These are phyloP conservation scores for Carposina sasakii DNA, from an alignment of 1,140 invertebrate genomes.

Conservation along the genomic window DNA sequence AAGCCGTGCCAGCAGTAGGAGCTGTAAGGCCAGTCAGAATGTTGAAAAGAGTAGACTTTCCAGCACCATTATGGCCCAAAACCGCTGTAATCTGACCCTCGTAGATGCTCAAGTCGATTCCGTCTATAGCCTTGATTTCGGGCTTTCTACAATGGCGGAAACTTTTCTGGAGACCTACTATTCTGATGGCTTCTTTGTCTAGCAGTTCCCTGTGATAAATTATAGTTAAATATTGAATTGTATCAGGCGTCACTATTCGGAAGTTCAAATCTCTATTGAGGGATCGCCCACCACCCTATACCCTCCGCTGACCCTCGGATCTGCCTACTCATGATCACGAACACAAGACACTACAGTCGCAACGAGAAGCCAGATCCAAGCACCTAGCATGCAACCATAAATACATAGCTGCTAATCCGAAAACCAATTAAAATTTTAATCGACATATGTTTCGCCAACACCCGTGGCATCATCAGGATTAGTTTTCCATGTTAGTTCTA, in stretches of 20 bases:
- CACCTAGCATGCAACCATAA: no score
- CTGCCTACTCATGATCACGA: no score
- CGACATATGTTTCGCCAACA: no score
- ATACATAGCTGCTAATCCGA: no score
- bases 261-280: no score
- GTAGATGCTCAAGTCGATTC: conserved; percentile 83
- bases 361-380: no score
- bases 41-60: conserved; percentile 89
- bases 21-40: conserved; percentile 88
- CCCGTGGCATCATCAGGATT: no score
- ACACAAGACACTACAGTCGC: no score
- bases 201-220: conserved; percentile 73
- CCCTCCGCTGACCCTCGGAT: no score
- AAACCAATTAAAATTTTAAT: no score
- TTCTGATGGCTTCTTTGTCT: conserved; percentile 82
- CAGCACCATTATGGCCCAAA: conserved; percentile 92
- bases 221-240: conserved; percentile 1
- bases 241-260: not conserved
- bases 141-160: conserved; percentile 75
- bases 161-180: conserved; percentile 82
- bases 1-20: conserved; percentile 81
- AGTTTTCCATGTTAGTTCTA: no score
- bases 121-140: conserved; percentile 75
- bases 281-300: no score
- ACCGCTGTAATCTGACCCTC: conserved; percentile 88